Evolutionary conservation across 2,888 invertebrate species (phyloP), one percentile per base, ranked within the genome.

Genomic region (Amaurobius ferox): DNA sequence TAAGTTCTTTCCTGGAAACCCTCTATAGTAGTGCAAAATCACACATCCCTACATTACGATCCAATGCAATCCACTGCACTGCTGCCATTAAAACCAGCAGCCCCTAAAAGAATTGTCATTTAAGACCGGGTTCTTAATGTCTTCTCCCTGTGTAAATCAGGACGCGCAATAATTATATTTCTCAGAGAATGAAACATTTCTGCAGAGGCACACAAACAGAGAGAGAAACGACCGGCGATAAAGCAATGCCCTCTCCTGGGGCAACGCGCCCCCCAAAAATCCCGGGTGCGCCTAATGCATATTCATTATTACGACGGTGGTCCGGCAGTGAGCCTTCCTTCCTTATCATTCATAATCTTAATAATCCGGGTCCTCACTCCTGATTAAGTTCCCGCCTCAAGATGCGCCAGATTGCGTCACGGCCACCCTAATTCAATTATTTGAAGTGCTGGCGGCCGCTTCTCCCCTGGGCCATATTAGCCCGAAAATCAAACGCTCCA

Each of bases 341-440:
- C 55, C 55, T 55, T 55, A 55, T 55, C 55, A 55, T 55, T 55
- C 55, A 55, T 55, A 55, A 55, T 55, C 55, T 55, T 55, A 55
- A 55, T 55, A 55, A 55, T 55, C 55, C 66, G 23, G 35, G 19
- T 32, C 9, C 66, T 35, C 32, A 66, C 66, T 35, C 66, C 66
- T 32, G 66, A 74, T 74, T 68, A 77, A 68, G 35, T 55, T 32
- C 64, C 76, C 76, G 16, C 66, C 48, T 9, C 26, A 30, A 55
- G 55, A 55, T 55, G 55, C 72, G 55, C 35, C 83, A 77, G 77
- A 85, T 77, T 77, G 77, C 77, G 28, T 32, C 66, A 35, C 40
- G n/a, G 83, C 66, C 77, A 77, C 77, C n/a, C 83, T 86, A 86
- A 86, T 86, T 86, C 85, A 86, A 86, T 86, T 86, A 86, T 62